Evolutionary conservation across 2,113 vertebrate genomes (phyloP).

Genomic region (Mustela lutreola): DNA sequence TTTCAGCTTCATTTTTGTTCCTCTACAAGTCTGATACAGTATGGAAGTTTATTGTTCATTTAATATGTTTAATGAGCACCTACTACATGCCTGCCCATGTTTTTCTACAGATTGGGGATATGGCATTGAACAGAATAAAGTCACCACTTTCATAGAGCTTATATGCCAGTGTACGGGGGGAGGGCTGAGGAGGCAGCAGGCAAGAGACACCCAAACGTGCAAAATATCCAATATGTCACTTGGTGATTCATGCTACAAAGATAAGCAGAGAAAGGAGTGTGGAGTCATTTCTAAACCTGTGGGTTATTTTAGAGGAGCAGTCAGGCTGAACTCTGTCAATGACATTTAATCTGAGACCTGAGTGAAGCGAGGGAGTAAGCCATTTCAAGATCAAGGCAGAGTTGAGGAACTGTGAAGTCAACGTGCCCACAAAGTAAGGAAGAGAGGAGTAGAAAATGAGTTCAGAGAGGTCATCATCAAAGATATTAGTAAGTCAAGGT

Average conservation of each 20-base stretch:
- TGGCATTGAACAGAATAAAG: background rate
- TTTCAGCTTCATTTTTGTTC: background rate
- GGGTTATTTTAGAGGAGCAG: background rate
- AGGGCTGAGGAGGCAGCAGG: background rate
- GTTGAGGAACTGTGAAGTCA: background rate
- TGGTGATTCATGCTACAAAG: background rate
- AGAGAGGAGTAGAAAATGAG: background rate
- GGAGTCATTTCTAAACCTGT: no score
- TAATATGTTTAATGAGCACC: background rate
- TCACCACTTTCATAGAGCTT: background rate
- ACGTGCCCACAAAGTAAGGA: background rate
- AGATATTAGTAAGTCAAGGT: background rate
- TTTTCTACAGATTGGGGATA: background rate
- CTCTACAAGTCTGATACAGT: background rate
- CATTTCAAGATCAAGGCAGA: background rate
- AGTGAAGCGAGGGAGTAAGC: background rate
- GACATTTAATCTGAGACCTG: background rate
- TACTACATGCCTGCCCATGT: background rate
- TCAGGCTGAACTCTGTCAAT: background rate
- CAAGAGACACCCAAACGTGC: no score
- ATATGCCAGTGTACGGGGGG: background rate
- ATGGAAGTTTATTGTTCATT: background rate
- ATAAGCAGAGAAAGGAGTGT: background rate
- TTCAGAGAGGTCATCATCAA: background rate
- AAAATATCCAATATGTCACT: background rate